Evolutionary conservation across 2,113 vertebrate species (phyloP).

Genomic region (Puma concolor): DNA sequence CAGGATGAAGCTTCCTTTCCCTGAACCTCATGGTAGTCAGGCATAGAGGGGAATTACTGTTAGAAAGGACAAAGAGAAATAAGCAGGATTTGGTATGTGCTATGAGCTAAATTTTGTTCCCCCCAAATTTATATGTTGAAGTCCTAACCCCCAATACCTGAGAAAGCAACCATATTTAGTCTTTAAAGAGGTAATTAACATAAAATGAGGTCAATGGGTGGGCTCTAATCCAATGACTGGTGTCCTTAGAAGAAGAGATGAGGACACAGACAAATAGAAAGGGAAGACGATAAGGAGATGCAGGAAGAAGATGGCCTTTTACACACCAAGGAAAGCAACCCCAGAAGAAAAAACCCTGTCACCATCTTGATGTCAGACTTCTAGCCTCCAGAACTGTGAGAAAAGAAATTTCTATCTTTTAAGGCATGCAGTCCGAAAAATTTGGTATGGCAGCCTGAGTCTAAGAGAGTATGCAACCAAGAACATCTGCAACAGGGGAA

Average conservation of each 20-base stretch:
- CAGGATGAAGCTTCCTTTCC: not conserved
- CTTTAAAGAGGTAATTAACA: conserved; percentile 20
- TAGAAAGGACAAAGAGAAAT: not conserved
- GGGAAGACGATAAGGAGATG: not conserved
- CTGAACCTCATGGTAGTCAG: not conserved
- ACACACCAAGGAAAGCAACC: not conserved
- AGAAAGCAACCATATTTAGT: not conserved
- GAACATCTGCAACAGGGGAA: not conserved
- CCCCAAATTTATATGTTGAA: not conserved
- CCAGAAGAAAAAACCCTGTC: not conserved
- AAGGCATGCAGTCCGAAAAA: not conserved
- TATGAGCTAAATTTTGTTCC: not conserved
- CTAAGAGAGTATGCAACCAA: not conserved
- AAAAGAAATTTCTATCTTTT: not conserved
- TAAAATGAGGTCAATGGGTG: not conserved
- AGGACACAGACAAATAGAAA: not conserved
- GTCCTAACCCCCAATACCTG: not conserved
- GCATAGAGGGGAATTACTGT: not conserved
- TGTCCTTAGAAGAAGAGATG: not conserved
- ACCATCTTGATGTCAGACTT: not conserved
- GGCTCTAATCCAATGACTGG: not conserved
- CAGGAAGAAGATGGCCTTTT: not conserved
- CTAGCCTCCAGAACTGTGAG: not conserved
- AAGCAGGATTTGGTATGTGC: not conserved
- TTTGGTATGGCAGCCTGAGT: not conserved